Percentiles rank a stretch among this genome's conserved stretches.
Evolutionary conservation across 2,113 vertebrate species (phyloP).

Genomic region (Indicator maculatus): DNA sequence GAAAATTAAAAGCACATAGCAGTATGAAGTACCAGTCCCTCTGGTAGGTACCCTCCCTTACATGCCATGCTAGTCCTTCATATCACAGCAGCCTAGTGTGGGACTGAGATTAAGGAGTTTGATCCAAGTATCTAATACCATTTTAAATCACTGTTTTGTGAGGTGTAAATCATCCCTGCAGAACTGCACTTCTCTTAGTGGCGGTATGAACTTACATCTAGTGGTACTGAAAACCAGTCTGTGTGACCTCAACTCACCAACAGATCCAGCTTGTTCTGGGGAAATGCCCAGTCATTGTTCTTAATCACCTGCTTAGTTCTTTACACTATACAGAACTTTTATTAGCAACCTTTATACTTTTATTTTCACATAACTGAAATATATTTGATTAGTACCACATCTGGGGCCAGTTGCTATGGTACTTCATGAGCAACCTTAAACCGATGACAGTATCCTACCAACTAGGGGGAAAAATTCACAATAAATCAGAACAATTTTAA

Average conservation of each 20-base stretch:
- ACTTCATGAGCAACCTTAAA: background rate
- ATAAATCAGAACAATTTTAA: background rate
- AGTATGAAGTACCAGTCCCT: background rate
- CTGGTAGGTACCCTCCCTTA: background rate
- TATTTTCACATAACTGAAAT: background rate
- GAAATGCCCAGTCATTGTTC: background rate
- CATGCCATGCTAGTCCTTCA: accelerated
- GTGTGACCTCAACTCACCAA: background rate
- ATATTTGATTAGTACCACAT: background rate
- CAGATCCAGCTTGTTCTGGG: background rate
- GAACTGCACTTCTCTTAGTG: background rate
- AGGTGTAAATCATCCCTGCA: background rate
- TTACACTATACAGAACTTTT: background rate
- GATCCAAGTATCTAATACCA: background rate
- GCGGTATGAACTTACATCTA: background rate
- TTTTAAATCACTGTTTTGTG: background rate
- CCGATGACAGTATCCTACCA: background rate
- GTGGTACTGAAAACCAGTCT: background rate
- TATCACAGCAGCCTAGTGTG: background rate
- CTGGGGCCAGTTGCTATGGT: background rate
- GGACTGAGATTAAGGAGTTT: background rate
- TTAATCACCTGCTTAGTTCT: background rate
- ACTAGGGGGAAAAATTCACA: background rate
- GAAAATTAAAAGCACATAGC: background rate
- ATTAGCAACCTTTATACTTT: background rate